Percentiles rank a stretch among this genome's conserved stretches.
phyloP scores from a whole-genome alignment of 1,140 invertebrate species.

The Brachionus koreanus region DNA sequence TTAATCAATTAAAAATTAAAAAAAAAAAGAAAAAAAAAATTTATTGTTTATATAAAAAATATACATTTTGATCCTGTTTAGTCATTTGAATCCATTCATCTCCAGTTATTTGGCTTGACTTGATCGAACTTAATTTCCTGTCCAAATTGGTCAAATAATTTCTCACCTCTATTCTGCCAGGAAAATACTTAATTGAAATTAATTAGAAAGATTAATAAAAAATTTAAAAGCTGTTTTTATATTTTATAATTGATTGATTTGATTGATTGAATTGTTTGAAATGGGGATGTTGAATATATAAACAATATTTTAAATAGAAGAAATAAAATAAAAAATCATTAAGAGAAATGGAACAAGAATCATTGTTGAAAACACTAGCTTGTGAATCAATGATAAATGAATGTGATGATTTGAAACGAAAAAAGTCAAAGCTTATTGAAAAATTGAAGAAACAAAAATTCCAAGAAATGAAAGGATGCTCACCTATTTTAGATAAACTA shows the following conservation, averaged over 20 bases:
- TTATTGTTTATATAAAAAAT: background rate
- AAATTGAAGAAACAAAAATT: background rate
- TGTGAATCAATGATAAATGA: too few relatives aligned
- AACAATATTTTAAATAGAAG: background rate
- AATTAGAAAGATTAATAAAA: background rate
- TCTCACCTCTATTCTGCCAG: conserved; percentile 4
- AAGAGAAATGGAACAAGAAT: too few relatives aligned
- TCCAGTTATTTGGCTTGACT: background rate
- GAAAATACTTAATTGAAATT: conserved; percentile 43
- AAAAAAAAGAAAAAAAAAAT: background rate
- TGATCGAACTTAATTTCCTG: background rate
- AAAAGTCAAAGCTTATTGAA: background rate
- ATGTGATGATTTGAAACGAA: background rate
- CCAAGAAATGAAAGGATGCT: background rate
- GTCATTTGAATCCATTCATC: background rate
- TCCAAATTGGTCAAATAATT: conserved; percentile 29
- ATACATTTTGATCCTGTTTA: background rate
- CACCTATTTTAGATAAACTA: background rate
- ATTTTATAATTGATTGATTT: background rate
- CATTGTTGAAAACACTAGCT: background rate
- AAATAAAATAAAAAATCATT: too few relatives aligned
- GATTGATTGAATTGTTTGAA: background rate
- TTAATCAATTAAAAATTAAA: background rate
- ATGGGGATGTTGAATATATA: background rate
- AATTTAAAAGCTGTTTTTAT: background rate